phyloP scores from a whole-genome alignment of 2,113 vertebrate genomes.

The Eidolon helvum region DNA sequence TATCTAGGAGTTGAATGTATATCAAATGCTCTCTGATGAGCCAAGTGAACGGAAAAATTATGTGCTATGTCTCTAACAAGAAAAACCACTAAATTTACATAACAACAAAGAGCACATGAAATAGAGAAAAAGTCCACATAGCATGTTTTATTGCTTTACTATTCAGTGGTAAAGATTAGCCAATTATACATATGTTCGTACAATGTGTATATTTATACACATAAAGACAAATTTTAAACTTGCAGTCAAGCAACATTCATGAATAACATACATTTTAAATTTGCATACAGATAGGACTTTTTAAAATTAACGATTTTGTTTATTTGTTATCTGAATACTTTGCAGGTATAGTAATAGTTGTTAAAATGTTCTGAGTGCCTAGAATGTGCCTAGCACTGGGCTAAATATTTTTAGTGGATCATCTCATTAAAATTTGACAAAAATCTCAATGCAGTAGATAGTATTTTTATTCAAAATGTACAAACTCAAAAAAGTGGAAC shows the following conservation, averaged over 20 bases:
- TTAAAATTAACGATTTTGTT: not conserved
- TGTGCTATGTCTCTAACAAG: not conserved
- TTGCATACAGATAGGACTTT: not conserved
- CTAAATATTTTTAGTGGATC: not conserved
- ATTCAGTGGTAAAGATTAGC: not conserved
- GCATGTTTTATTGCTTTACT: not conserved
- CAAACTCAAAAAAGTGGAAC: not conserved
- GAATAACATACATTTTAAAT: not conserved
- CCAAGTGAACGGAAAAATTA: not conserved
- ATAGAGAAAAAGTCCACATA: not conserved
- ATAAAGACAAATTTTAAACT: not conserved
- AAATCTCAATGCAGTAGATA: not conserved
- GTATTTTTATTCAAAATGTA: not conserved
- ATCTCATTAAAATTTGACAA: constrained; percentile 1
- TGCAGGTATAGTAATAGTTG: not conserved
- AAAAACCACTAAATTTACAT: constrained; percentile 10
- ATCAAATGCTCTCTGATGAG: not conserved
- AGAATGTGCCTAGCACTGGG: not conserved
- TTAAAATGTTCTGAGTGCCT: not conserved
- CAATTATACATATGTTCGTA: not conserved
- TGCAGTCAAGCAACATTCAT: not conserved
- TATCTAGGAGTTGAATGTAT: not conserved
- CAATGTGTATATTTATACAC: not conserved
- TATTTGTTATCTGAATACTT: not conserved
- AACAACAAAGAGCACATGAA: not conserved